Evolutionary conservation across 1,140 invertebrate species (phyloP), one percentile per base, ranked within the genome.

Genomic region (Carposina sasakii): DNA sequence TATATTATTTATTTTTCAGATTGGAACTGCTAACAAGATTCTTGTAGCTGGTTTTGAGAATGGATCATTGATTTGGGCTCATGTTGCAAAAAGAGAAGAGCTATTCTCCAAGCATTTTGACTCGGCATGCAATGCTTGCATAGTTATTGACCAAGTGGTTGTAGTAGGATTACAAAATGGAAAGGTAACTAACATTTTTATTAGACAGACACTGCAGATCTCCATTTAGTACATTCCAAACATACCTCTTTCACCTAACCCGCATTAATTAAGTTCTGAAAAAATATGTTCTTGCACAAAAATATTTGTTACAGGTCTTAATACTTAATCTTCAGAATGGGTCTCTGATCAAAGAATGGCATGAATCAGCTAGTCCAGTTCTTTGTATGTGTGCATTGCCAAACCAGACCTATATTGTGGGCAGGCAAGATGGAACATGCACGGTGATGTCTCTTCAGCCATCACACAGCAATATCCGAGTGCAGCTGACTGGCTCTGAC

Each of bases 401-500:
- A 10, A 77, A 76, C 31, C 60, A 72, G 3, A 77, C 84, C 37
- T 86, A 86, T 50, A 70, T 85, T 33, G 71, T 79, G 5, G 87
- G 87, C 1, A 68, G 85, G 64, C 87, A 86, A 64, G 91, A 92
- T 75, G 90, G 90, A 1, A 87, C 87, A 1, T 89, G 89, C 62
- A 86, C 85, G 34, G 64, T 81, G 0, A 36, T 82, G 21, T 81
- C 84, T 13, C 43, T 81, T 37, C 63, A 69, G 15, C 63, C 74
- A 21, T 47, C 60, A 9, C 71, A 83, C 40, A 62, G 71, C 22
- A 51, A 74, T 43, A 68, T 72, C 5, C 71, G 85, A 48, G 86
- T 90, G 1, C 86, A 90, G 36, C 71, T 92, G 5, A 91, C 91
- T 15, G 92, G 92, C 0, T 85, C 91, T 2, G 88, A 93, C 60